These are phyloP conservation scores for Petrosia ficiformis DNA, from an alignment of 37 sponge, comb jelly and placozoan genomes.

Conservation along the genomic window DNA sequence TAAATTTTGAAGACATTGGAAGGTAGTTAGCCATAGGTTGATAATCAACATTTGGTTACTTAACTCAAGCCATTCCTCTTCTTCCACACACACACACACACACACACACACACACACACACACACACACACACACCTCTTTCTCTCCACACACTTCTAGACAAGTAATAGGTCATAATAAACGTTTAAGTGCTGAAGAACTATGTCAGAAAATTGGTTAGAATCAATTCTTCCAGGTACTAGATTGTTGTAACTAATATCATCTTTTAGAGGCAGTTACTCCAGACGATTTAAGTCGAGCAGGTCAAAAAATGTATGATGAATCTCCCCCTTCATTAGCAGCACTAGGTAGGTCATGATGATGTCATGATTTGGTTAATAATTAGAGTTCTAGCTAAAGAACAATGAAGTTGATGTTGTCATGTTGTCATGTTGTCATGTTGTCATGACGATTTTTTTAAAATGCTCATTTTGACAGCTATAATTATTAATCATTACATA, in stretches of 20 bases:
- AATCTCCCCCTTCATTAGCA: conserved; percentile 39
- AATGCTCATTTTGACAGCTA: no score
- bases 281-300: conserved; percentile 46
- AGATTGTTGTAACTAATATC: background rate
- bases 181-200: conserved; percentile 45
- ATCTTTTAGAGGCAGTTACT: conserved; percentile 53
- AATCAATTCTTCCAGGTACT: no score
- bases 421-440: no score
- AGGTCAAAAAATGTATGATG: conserved; percentile 42
- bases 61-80: background rate
- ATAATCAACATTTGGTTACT: background rate
- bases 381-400: no score
- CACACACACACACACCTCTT: background rate
- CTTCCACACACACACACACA: no score
- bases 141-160: conserved; percentile 13
- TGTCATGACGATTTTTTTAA: no score
- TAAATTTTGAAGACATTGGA: conserved; percentile 92
- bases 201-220: conserved; percentile 75
- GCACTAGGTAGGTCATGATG: conserved; percentile 25
- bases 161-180: conserved; percentile 48
- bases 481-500: no score
- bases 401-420: no score
- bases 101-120: conserved; percentile 4
- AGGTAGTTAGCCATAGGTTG: conserved; percentile 37
- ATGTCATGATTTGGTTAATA: no score